These are phyloP conservation scores for Rhegmatorhina hoffmannsi DNA, from an alignment of 2,113 vertebrate genomes.

Conservation along the genomic window DNA sequence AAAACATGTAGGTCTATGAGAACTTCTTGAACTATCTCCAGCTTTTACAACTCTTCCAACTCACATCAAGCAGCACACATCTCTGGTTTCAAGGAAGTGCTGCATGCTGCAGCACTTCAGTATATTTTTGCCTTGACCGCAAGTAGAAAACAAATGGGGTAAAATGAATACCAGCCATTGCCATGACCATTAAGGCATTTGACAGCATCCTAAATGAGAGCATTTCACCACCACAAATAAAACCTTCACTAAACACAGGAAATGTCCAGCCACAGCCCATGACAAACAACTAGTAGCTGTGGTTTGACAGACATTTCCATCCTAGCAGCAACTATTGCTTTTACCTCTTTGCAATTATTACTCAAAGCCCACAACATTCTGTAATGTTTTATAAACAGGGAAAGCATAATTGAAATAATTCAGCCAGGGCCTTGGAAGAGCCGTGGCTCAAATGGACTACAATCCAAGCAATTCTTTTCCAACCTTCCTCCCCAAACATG, in stretches of 20 bases:
- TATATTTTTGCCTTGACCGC: neutral
- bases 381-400: neutral
- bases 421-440: neutral
- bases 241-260: neutral
- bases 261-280: neutral
- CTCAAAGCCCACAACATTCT: neutral
- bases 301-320: neutral
- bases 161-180: neutral
- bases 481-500: neutral
- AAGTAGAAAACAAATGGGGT: neutral
- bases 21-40: neutral
- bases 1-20: neutral
- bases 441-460: neutral
- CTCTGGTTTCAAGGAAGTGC: neutral
- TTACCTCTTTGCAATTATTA: neutral
- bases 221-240: neutral
- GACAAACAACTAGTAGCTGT: neutral
- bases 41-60: neutral
- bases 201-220: neutral
- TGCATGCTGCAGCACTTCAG: neutral
- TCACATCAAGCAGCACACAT: neutral
- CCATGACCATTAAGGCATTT: neutral
- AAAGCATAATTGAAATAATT: slow-evolving; percentile 6
- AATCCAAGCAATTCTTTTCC: neutral
- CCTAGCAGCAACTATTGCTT: neutral